phyloP scores from a whole-genome alignment of 2,113 vertebrate species.

The Gymnobelideus leadbeateri region DNA sequence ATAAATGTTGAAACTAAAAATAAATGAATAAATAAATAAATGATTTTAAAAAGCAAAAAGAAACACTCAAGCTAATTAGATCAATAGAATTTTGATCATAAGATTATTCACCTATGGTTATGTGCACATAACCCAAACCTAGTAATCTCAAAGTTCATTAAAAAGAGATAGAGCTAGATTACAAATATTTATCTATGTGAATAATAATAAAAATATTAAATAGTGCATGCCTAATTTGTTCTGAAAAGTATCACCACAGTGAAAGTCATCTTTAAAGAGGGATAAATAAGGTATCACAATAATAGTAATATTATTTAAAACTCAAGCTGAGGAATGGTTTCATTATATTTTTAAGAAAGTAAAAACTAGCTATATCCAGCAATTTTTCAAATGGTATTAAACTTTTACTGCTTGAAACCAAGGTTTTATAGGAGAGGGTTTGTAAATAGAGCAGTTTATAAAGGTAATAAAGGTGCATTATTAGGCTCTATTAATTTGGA shows the following conservation, averaged over 20 bases:
- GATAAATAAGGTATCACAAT: neutral
- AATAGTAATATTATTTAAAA: neutral
- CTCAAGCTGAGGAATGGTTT: neutral
- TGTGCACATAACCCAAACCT: neutral
- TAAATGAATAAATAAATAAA: too few species aligned
- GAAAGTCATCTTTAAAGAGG: neutral
- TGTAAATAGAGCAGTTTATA: neutral
- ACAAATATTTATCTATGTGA: neutral
- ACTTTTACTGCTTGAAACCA: neutral
- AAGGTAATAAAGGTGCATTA: neutral
- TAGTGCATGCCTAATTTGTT: neutral
- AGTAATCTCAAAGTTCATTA: neutral
- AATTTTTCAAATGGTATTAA: neutral
- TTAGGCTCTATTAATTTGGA: neutral
- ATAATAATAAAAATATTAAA: neutral
- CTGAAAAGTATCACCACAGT: neutral
- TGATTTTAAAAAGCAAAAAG: neutral
- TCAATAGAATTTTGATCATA: neutral
- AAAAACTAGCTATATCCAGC: neutral
- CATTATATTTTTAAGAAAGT: neutral
- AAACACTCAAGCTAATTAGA: neutral
- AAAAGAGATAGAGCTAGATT: neutral
- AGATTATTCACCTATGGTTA: neutral
- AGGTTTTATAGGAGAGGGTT: neutral
- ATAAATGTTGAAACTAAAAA: too few species aligned